A percentile compares a stretch with the other conserved stretches of the same genome.
Evolutionary conservation across 2,888 invertebrate genomes (phyloP).

Genomic region (Tetropium fuscum): DNA sequence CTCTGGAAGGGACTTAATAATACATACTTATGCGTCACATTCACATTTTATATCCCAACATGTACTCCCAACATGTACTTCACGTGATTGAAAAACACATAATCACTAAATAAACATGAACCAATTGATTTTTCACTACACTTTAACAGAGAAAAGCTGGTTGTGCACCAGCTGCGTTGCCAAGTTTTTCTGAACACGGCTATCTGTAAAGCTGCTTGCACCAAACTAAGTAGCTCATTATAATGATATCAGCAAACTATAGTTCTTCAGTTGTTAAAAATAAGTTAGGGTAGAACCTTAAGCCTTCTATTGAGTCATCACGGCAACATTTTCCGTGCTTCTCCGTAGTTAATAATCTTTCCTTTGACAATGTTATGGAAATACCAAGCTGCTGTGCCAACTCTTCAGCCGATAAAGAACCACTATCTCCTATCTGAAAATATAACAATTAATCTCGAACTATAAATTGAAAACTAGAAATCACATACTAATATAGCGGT

Average conservation of each 20-base stretch:
- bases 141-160: no score
- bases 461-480: neutral
- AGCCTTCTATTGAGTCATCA: constrained; percentile 95
- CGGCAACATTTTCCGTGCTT: constrained; percentile 88
- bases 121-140: no score
- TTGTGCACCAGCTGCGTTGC: no score
- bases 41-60: no score
- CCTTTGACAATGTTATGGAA: constrained; percentile 90
- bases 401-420: constrained; percentile 86
- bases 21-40: no score
- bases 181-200: no score
- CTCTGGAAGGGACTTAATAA: no score
- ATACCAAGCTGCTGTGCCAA: constrained; percentile 86
- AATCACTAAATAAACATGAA: no score
- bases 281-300: constrained; percentile 93
- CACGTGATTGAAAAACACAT: no score
- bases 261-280: constrained; percentile 72
- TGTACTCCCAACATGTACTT: no score
- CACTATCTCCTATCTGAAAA: constrained; percentile 73
- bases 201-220: no score
- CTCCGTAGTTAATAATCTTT: constrained; percentile 89
- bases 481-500: constrained; percentile 73
- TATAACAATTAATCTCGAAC: neutral
- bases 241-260: neutral
- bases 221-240: no score